phyloP scores from a whole-genome alignment of 2,888 invertebrate species.

The Catocala sponsa region DNA sequence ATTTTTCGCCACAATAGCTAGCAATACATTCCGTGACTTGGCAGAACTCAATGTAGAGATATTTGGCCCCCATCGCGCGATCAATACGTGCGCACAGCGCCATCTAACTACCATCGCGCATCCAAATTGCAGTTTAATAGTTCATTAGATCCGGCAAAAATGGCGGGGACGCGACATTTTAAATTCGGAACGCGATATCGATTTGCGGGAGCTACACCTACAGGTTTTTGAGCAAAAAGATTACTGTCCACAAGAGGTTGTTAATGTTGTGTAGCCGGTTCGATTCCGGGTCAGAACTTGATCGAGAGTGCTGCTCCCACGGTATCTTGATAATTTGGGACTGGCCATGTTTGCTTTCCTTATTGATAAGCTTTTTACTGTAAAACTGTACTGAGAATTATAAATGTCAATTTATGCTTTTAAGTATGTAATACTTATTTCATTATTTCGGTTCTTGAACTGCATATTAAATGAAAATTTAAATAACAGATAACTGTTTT shows the following conservation, averaged over 20 bases:
- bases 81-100: conserved; percentile 86
- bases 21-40: conserved; percentile 88
- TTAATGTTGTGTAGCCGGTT: conserved; percentile 36
- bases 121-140: conserved; percentile 88
- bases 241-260: conserved; percentile 23
- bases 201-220: conserved; percentile 67
- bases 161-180: conserved; percentile 85
- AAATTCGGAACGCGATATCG: conserved; percentile 85
- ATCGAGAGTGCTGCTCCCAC: conserved; percentile 23
- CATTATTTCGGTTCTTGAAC: too few relatives aligned
- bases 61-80: conserved; percentile 80
- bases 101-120: conserved; percentile 85
- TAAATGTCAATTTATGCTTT: too few relatives aligned
- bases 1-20: conserved; percentile 86
- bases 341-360: conserved; percentile 25
- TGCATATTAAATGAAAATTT: too few relatives aligned
- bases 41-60: conserved; percentile 82
- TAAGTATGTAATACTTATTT: too few relatives aligned
- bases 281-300: conserved; percentile 49
- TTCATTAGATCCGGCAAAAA: conserved; percentile 87
- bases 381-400: neutral
- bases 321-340: conserved; percentile 28
- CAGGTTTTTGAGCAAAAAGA: conserved; percentile 41
- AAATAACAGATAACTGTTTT: too few relatives aligned
- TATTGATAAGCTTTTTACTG: conserved; percentile 1